A percentile compares a stretch with the other conserved stretches of the same genome.
phyloP scores from a whole-genome alignment of 1,140 invertebrate genomes.

The Heliconius congener region DNA sequence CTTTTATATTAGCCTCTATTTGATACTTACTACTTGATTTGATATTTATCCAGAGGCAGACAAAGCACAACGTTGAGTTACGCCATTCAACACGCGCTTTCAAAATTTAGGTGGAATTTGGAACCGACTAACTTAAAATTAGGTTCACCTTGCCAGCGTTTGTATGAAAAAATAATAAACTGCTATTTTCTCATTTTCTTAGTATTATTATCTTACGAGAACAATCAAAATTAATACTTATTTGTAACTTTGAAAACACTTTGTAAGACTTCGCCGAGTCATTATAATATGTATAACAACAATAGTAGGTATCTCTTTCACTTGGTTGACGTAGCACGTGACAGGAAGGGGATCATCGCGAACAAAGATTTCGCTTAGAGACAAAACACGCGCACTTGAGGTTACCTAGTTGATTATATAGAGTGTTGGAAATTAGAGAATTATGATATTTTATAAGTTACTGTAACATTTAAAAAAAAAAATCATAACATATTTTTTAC shows the following conservation, averaged over 20 bases:
- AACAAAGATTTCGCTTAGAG: conserved; percentile 55
- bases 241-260: conserved; percentile 9
- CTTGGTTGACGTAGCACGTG: conserved; percentile 51
- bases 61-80: background rate
- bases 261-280: background rate
- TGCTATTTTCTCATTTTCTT: no score
- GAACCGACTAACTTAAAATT: no score
- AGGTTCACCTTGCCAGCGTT: no score
- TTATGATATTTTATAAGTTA: no score
- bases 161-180: no score
- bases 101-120: background rate
- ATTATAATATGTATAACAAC: conserved; percentile 12
- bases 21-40: no score
- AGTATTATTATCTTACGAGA: no score
- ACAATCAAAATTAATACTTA: background rate
- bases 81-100: background rate
- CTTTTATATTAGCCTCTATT: no score
- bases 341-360: conserved; percentile 41
- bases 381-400: conserved; percentile 60
- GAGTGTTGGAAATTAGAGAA: conserved; percentile 21
- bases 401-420: conserved; percentile 40
- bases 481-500: no score
- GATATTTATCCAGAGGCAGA: background rate
- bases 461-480: no score
- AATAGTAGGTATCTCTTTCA: background rate